phyloP scores from a whole-genome alignment of 2,113 vertebrate species.

The Mesoclemmys tuberculata region DNA sequence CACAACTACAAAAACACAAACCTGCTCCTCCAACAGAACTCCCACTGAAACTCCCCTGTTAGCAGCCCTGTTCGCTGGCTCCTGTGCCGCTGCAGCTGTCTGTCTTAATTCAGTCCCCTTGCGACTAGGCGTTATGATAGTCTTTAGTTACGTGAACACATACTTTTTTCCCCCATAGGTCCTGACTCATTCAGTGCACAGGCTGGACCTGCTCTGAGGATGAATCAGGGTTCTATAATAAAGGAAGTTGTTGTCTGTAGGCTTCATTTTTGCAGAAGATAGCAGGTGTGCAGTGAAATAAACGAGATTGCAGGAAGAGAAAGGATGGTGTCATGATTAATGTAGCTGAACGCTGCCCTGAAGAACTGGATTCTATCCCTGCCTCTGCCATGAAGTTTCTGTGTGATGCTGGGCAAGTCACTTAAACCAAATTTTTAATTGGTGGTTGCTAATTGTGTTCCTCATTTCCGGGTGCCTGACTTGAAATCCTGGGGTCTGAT shows the following conservation, averaged over 20 bases:
- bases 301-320: not conserved
- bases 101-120: not conserved
- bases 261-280: not conserved
- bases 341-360: not conserved
- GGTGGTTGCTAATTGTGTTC: no score
- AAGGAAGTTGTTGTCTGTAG: not conserved
- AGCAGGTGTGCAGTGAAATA: not conserved
- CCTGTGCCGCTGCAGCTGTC: no score
- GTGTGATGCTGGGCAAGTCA: not conserved
- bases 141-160: no score
- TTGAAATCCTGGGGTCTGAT: no score
- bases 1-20: no score
- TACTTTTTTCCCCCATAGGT: no score
- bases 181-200: not conserved
- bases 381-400: not conserved
- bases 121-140: no score
- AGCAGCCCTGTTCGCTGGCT: no score
- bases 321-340: not conserved
- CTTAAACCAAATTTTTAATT: not conserved
- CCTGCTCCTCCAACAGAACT: no score
- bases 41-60: no score
- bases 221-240: not conserved
- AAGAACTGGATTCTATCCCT: not conserved
- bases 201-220: not conserved
- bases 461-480: no score